These are phyloP conservation scores for Sesamia nonagrioides DNA, from an alignment of 1,140 invertebrate genomes.

Conservation along the genomic window DNA sequence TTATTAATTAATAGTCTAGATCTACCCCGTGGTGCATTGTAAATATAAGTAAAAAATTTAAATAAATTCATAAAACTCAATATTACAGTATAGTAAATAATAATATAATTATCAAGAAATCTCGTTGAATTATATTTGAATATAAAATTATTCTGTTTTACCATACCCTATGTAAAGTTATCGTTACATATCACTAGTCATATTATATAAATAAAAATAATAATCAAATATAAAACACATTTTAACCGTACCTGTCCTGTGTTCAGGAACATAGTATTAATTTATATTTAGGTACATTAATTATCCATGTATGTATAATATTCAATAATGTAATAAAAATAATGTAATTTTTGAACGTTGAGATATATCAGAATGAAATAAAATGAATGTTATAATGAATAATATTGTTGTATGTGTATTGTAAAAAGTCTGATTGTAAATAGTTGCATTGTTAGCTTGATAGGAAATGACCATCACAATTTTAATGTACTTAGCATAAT, in stretches of 20 bases:
- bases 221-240: slow-evolving; percentile 69
- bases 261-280: slow-evolving; percentile 83
- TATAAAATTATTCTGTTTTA: slow-evolving; percentile 58
- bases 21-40: slow-evolving; percentile 76
- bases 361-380: slow-evolving; percentile 34
- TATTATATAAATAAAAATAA: slow-evolving; percentile 66
- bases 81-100: slow-evolving; percentile 51
- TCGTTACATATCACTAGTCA: slow-evolving; percentile 86
- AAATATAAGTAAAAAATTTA: slow-evolving; percentile 51
- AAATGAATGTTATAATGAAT: slow-evolving; percentile 53
- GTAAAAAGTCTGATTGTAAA: slow-evolving; percentile 84
- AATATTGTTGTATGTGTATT: slow-evolving; percentile 62
- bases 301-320: slow-evolving; percentile 19
- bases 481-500: slow-evolving; percentile 60
- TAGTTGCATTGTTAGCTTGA: slow-evolving; percentile 63
- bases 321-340: slow-evolving; percentile 35
- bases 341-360: slow-evolving; percentile 37
- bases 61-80: slow-evolving; percentile 37
- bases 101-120: slow-evolving; percentile 51
- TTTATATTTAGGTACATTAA: slow-evolving; percentile 40
- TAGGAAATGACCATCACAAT: slow-evolving; percentile 73
- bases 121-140: slow-evolving; percentile 49
- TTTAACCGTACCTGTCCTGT: slow-evolving; percentile 84
- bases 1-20: slow-evolving; percentile 68
- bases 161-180: slow-evolving; percentile 78